phyloP scores from a whole-genome alignment of 2,113 vertebrate genomes.

The Stegostoma tigrinum region DNA sequence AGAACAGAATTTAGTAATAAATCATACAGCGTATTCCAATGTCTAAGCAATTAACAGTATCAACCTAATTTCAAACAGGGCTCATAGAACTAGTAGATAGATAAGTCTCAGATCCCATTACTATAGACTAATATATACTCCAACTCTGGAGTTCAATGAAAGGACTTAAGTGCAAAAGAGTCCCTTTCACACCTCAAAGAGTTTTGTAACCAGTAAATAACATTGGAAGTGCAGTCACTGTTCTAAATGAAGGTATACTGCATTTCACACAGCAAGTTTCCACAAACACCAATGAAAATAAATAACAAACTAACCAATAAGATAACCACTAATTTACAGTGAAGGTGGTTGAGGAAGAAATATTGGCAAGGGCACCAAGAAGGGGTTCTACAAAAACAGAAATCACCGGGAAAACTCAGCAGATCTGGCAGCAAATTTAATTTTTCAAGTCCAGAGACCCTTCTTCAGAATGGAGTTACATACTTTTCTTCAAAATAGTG shows the following conservation, averaged over 20 bases:
- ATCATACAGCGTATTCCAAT: not conserved
- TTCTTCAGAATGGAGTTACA: too few species aligned
- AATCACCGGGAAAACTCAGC: too few species aligned
- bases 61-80: not conserved
- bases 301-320: too few species aligned
- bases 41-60: not conserved
- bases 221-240: not conserved
- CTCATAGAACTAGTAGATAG: not conserved
- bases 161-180: not conserved
- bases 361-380: not conserved
- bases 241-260: not conserved
- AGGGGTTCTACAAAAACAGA: not conserved
- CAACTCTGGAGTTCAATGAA: not conserved
- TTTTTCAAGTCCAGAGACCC: too few species aligned
- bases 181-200: not conserved
- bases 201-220: not conserved
- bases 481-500: not conserved
- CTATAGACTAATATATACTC: not conserved
- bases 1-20: not conserved
- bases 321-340: not conserved
- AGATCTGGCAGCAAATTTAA: too few species aligned
- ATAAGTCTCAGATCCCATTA: not conserved
- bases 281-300: not conserved
- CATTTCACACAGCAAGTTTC: not conserved
- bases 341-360: not conserved